These are phyloP conservation scores for Coelopa frigida DNA, from an alignment of 1,140 invertebrate species.

Conservation along the genomic window DNA sequence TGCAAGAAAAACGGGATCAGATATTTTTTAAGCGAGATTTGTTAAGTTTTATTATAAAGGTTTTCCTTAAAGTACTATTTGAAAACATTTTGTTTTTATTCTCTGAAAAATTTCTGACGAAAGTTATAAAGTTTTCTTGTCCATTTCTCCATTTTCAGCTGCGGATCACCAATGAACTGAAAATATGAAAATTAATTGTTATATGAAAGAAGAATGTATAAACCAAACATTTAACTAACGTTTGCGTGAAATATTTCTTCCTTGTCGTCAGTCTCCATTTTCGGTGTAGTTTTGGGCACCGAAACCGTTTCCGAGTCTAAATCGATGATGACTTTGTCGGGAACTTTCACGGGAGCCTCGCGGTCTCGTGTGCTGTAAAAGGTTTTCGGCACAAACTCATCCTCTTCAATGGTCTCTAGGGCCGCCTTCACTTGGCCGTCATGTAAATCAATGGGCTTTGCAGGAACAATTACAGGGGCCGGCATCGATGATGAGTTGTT, in stretches of 20 bases:
- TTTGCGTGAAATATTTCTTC: slow-evolving; percentile 17
- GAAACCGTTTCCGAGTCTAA: slow-evolving; percentile 31
- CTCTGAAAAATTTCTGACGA: slow-evolving; percentile 34
- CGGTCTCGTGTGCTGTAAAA: slow-evolving; percentile 32
- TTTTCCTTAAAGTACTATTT: neutral
- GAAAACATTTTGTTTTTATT: slow-evolving; percentile 15
- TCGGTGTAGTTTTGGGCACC: slow-evolving; percentile 16
- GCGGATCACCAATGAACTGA: slow-evolving; percentile 35
- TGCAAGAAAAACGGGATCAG: slow-evolving; percentile 67
- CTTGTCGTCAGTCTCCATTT: neutral
- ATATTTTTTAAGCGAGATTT: slow-evolving; percentile 57
- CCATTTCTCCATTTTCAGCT: slow-evolving; percentile 37
- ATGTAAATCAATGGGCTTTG: slow-evolving; percentile 29
- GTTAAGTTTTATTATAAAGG: slow-evolving; percentile 11
- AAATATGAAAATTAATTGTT: slow-evolving; percentile 3
- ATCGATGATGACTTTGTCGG: slow-evolving; percentile 38
- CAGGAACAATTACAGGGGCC: slow-evolving; percentile 3
- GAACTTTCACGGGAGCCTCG: slow-evolving; percentile 17
- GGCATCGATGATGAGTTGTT: slow-evolving; percentile 16
- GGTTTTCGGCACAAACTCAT: slow-evolving; percentile 25
- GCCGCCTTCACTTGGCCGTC: slow-evolving; percentile 31
- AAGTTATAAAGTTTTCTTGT: slow-evolving; percentile 37
- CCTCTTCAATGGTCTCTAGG: slow-evolving; percentile 36
- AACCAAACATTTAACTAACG: slow-evolving; percentile 29
- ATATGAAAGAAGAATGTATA: neutral